A percentile compares a stretch with the other conserved stretches of the same genome.
phyloP scores from a whole-genome alignment of 2,113 vertebrate genomes.

The Andinoacara biseriatus region DNA sequence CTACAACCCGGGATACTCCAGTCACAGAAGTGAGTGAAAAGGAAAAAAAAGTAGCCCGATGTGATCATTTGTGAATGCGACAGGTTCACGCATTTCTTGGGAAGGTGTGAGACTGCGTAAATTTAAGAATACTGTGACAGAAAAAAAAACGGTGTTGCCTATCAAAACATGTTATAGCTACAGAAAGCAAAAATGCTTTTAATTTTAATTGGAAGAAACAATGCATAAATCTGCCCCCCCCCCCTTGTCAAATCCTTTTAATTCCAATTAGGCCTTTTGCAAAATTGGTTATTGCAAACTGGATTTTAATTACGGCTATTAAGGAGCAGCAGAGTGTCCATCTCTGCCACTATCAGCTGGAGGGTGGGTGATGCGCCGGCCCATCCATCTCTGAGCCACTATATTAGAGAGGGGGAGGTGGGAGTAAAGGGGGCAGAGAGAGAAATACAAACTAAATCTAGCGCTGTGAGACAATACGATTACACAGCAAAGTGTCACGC shows the following conservation, averaged over 20 bases:
- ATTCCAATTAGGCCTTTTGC: constrained; percentile 3
- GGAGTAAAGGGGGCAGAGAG: not conserved
- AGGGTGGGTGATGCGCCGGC: constrained; percentile 9
- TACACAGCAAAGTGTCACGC: constrained; percentile 19
- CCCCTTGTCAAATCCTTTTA: constrained; percentile 12
- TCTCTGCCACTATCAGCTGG: constrained; percentile 24
- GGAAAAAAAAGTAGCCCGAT: not conserved
- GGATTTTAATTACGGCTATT: constrained; percentile 46
- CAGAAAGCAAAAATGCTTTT: constrained; percentile 1
- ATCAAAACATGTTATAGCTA: not conserved
- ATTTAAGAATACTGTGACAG: not conserved
- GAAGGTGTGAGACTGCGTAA: constrained; percentile 18
- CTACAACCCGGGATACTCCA: constrained; percentile 96
- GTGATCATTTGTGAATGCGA: constrained; percentile 12
- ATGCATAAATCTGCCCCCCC: not conserved
- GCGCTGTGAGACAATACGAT: not conserved
- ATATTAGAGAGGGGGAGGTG: constrained; percentile 3
- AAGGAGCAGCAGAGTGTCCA: constrained; percentile 20
- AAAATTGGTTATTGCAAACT: not conserved
- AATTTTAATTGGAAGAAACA: constrained; percentile 3
- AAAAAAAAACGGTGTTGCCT: not conserved
- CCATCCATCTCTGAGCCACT: constrained; percentile 35
- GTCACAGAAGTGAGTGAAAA: constrained; percentile 92
- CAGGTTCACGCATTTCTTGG: not conserved
- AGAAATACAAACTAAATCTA: not conserved